These are phyloP conservation scores for Zoroaster sp. DNA, from an alignment of 53 echinoderm and acorn worm genomes.

Conservation along the genomic window DNA sequence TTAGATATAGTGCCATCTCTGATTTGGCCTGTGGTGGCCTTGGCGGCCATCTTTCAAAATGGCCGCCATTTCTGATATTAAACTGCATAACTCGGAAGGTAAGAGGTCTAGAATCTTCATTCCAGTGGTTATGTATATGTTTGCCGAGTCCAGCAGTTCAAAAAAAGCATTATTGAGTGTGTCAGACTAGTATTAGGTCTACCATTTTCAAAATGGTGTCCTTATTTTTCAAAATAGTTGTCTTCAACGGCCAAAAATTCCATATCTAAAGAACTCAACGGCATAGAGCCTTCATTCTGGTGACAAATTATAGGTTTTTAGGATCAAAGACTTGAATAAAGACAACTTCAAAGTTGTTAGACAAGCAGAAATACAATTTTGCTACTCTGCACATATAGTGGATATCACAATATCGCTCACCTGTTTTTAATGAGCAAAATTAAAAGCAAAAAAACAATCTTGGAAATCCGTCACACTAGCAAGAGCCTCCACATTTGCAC, in stretches of 20 bases:
- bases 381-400: background rate
- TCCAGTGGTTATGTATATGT: too few species aligned
- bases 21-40: too few species aligned
- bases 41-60: too few species aligned
- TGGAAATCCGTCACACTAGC: background rate
- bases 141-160: background rate
- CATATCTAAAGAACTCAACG: background rate
- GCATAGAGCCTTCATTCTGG: background rate
- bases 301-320: background rate
- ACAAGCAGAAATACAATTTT: background rate
- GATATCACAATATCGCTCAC: background rate
- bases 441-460: background rate
- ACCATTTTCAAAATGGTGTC: background rate
- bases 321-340: background rate
- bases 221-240: too few species aligned
- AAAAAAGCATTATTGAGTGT: background rate
- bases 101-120: too few species aligned
- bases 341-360: background rate
- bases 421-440: background rate
- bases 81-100: too few species aligned
- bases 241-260: background rate
- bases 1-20: too few species aligned
- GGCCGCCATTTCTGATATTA: too few species aligned
- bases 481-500: background rate
- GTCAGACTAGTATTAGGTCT: background rate